Evolutionary conservation across 2,797 vertebrate species (phyloP), one percentile per base, ranked within the genome.

Genomic region (Esox lucius): DNA sequence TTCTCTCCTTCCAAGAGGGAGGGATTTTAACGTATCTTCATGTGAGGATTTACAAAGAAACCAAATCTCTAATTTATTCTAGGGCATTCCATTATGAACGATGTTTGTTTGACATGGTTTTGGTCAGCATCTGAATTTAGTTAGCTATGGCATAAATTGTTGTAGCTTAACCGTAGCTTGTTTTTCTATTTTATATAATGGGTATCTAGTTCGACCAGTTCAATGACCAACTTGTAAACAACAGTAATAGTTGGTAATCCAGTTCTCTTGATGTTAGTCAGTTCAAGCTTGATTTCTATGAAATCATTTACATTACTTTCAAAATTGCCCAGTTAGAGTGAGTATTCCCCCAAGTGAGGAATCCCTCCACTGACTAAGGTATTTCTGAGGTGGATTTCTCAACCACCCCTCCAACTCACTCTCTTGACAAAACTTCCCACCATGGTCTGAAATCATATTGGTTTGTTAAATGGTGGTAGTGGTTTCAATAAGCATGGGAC

Each of bases 201-300:
- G 42, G 12, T 46, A 46, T 46, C 42, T 46, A 46, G 42, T 46
- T 46, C 3, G 42, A 46, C 42, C 42, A 11, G 42, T 61, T 61
- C 12, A 61, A 61, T 56, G 53, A 9, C 53, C n/a, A 56, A n/a
- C 53, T 56, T 22, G 53, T 56, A n/a, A 53, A n/a, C 53, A 56
- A 5, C 11, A n/a, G 56, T 61, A 56, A 24, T 22, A 24, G n/a
- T n/a, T 59, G 56, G 56, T 13, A 59, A 22, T 59, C 56, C 56
- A 59, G 56, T 59, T 12, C 19, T 8, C 51, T n/a, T 56, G 61
- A 28, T 5, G 31, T 28, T 64, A 15, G 84, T 82, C 84, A 80
- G 70, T 76, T 75, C 77, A 56, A 77, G 26, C 87, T 87, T 92
- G 90, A 94, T 93, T 94, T 93, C 91, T 90, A 62, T 91, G 93